Conservation (phyloP, 2,888 invertebrate genomes). For the Esperia sulphurella region DNA sequence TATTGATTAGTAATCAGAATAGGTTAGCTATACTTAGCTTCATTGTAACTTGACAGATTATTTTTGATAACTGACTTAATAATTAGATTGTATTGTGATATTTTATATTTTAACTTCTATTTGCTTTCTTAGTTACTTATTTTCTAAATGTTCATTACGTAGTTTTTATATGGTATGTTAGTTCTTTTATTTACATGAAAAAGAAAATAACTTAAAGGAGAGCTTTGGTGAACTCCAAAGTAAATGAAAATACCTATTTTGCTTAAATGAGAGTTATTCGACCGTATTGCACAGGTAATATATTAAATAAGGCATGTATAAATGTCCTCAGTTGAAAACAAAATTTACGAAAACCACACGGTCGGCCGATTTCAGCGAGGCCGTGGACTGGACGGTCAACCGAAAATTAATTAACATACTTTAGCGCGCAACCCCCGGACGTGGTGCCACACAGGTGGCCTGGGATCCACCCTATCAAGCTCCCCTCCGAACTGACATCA, state of each 20-base stretch:
- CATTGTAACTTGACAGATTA: too few species aligned
- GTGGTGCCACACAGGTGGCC: slow-evolving; percentile 45
- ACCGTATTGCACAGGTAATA: not conserved
- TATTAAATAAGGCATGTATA: slow-evolving; percentile 25
- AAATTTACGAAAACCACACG: slow-evolving; percentile 69
- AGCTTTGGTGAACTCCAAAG: not conserved
- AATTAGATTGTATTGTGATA: too few species aligned
- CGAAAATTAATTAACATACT: slow-evolving; percentile 80
- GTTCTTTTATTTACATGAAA: too few species aligned
- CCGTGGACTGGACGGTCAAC: slow-evolving; percentile 67
- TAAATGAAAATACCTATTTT: not conserved
- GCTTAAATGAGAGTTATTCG: not conserved
- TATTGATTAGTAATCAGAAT: slow-evolving; percentile 16
- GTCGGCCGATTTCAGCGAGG: slow-evolving; percentile 64
- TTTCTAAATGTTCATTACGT: too few species aligned
- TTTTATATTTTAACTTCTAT: too few species aligned
- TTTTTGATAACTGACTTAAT: too few species aligned
- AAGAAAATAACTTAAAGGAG: too few species aligned
- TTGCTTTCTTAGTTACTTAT: too few species aligned
- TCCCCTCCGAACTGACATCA: slow-evolving; percentile 25
- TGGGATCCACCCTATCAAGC: slow-evolving; percentile 31
- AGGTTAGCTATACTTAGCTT: too few species aligned
- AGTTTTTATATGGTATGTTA: too few species aligned
- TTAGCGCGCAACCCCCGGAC: slow-evolving; percentile 62
- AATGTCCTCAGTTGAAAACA: slow-evolving; percentile 56